Evolutionary conservation across 1,140 invertebrate species (phyloP).

Genomic region (Pinna nobilis): DNA sequence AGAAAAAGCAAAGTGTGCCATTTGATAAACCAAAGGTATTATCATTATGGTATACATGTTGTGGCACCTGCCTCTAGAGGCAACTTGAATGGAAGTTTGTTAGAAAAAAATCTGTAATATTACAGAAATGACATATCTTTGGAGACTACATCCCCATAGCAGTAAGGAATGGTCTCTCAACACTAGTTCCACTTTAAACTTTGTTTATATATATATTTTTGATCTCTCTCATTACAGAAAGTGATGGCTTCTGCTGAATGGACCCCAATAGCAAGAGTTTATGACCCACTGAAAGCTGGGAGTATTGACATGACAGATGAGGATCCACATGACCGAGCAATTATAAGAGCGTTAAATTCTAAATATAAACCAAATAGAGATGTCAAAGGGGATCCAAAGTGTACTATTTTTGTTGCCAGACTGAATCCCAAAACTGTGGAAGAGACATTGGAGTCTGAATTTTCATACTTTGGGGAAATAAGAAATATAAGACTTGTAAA

Average conservation of each 20-base stretch:
- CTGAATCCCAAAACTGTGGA: constrained; percentile 84
- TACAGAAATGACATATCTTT: too few species aligned
- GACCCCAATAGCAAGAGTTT: constrained; percentile 51
- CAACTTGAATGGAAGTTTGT: too few species aligned
- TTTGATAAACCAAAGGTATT: too few species aligned
- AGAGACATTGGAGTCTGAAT: constrained; percentile 72
- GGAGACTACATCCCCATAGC: too few species aligned
- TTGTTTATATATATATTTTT: not conserved
- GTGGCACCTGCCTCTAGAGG: too few species aligned
- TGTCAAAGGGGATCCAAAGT: constrained; percentile 80
- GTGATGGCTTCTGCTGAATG: constrained; percentile 32
- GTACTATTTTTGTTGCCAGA: constrained; percentile 87
- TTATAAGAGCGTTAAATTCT: constrained; percentile 83
- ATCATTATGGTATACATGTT: too few species aligned
- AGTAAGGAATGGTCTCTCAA: not conserved
- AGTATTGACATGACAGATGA: constrained; percentile 91
- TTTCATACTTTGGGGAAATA: constrained; percentile 77
- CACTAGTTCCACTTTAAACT: not conserved
- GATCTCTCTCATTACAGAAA: not conserved
- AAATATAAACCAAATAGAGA: constrained; percentile 80
- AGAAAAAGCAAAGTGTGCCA: too few species aligned
- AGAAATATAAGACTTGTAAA: constrained; percentile 82
- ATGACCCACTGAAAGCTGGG: constrained; percentile 80
- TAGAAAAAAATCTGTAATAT: too few species aligned
- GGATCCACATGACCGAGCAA: constrained; percentile 87